These are phyloP conservation scores for Scaptodrosophila lebanonensis DNA, from an alignment of 1,140 invertebrate species.

Conservation along the genomic window DNA sequence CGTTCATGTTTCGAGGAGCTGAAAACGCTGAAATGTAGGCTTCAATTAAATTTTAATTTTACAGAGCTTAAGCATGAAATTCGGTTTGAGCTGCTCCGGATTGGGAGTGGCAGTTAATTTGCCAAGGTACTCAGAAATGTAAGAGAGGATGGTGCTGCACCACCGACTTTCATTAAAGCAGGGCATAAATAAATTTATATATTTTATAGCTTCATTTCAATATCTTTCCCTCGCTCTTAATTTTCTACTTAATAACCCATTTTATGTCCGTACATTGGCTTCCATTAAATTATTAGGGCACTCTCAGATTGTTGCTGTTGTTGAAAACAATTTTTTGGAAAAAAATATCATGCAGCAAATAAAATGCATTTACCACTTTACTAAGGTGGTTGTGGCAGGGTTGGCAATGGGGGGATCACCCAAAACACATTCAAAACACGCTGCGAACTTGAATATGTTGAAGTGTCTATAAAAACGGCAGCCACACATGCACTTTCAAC, in stretches of 20 bases:
- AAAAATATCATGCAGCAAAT: constrained; percentile 44
- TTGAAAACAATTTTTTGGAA: constrained; percentile 3
- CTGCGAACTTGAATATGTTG: constrained; percentile 64
- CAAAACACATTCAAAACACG: constrained; percentile 58
- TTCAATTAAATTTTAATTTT: constrained; percentile 76
- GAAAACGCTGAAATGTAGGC: constrained; percentile 64
- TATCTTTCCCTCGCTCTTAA: constrained; percentile 41
- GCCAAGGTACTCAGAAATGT: no score
- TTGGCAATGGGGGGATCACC: constrained; percentile 5
- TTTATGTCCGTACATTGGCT: constrained; percentile 22
- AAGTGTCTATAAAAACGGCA: constrained; percentile 59
- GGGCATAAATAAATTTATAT: constrained; percentile 62
- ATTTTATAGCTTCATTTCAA: constrained; percentile 68
- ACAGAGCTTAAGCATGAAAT: constrained; percentile 75
- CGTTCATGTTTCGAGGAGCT: constrained; percentile 41
- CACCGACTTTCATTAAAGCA: constrained; percentile 58
- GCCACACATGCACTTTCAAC: constrained; percentile 1
- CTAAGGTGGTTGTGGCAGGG: constrained; percentile 10
- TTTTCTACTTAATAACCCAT: constrained; percentile 28
- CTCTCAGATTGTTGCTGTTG: constrained; percentile 31
- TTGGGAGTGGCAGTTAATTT: constrained; percentile 7
- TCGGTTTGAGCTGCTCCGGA: constrained; percentile 31
- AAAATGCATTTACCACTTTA: constrained; percentile 57
- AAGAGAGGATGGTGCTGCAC: not conserved
- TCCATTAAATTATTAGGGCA: constrained; percentile 31